Evolutionary conservation across 1,140 invertebrate genomes (phyloP), one percentile per base, ranked within the genome.

Genomic region (Sarcophaga bullata): DNA sequence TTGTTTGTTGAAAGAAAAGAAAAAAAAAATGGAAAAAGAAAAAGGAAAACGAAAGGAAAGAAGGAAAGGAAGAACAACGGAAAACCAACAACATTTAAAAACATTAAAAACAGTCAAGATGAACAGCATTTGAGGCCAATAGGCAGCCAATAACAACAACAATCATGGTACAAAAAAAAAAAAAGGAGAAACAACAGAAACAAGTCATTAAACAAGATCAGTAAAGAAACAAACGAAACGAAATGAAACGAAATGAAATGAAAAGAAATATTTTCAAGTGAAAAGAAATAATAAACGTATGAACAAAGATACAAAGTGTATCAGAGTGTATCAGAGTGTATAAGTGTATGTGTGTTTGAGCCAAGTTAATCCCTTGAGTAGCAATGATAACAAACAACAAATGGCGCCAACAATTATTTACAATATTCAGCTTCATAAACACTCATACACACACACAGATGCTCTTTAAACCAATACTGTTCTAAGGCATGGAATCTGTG

Each of bases 191-290:
- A 17, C 15, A n/a, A 68, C 9, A 17, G 17, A 68, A 68, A 68
- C 62, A 68, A 68, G 62, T 68, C 62, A 68, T 68, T 68, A 68
- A 68, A 68, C 62, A 19, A 68, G 62, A 68, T 68, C 62, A 68
- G 62, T 37, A 62, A 58, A 58, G 52, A 15, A 15, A 15, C 1
- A 58, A 58, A 10, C 6, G 52, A 58, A 58, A 11, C 13, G 52
- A 15, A 58, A 58, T 58, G n/a, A 58, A 58, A 15, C 10, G 54
- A 58, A 13, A 37, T 4, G 25, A 37, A 37, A 37, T 37, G 25
- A 37, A 37, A 37, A 2, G 25, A 37, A 37, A 37, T 37, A 37
- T 37, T 37, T 37, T 37, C 25, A 37, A 37, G 25, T 37, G 25
- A 37, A 37, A 37, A 37, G 25, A 37, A 37, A 37, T 37, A 37